Percentiles rank a stretch among this genome's conserved stretches.
These are phyloP conservation scores for Ochropleura plecta DNA, from an alignment of 2,888 invertebrate genomes.

Conservation along the genomic window DNA sequence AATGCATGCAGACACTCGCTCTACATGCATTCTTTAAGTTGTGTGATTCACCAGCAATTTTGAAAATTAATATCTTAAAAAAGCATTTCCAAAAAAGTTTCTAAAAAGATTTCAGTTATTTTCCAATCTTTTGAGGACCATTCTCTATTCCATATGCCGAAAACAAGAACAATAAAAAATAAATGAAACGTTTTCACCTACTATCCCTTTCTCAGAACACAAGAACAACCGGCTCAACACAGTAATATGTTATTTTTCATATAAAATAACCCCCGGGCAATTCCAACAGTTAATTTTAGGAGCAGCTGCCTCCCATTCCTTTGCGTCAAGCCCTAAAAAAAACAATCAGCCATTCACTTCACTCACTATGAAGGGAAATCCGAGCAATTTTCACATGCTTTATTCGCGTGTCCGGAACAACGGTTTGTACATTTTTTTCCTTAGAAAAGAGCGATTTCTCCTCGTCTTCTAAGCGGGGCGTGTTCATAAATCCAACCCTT, in stretches of 20 bases:
- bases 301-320: constrained; percentile 64
- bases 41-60: no score
- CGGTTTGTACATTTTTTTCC: constrained; percentile 65
- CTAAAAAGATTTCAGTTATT: not conserved
- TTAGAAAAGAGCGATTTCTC: constrained; percentile 73
- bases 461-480: constrained; percentile 73
- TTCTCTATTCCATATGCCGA: constrained; percentile 6
- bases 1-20: no score
- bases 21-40: no score
- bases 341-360: constrained; percentile 67
- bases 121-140: not conserved
- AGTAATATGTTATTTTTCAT: constrained; percentile 57
- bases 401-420: constrained; percentile 61
- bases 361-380: constrained; percentile 65
- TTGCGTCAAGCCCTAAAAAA: constrained; percentile 66
- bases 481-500: constrained; percentile 82
- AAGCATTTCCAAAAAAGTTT: no score
- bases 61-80: no score
- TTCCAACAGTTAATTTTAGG: constrained; percentile 62
- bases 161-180: constrained; percentile 35
- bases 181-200: constrained; percentile 35
- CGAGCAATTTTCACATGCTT: constrained; percentile 70
- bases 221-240: constrained; percentile 48
- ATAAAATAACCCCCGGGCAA: constrained; percentile 55
- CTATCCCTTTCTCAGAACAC: constrained; percentile 31